These are phyloP conservation scores for Metalampra italica DNA, from an alignment of 2,888 invertebrate genomes.

Conservation along the genomic window DNA sequence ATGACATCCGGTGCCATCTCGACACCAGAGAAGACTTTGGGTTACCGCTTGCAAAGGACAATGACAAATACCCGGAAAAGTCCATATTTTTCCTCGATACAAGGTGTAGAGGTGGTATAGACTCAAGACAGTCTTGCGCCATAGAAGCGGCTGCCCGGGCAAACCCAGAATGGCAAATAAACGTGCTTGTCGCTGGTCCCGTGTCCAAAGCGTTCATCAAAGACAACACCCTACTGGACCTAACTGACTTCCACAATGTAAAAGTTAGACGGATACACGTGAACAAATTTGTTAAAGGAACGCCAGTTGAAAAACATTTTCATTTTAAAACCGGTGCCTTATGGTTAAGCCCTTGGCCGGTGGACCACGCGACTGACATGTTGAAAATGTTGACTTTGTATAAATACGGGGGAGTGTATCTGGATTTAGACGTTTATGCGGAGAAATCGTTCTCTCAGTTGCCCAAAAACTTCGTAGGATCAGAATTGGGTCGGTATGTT, in stretches of 20 bases:
- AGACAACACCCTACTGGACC: neutral
- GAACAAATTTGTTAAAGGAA: conserved; percentile 65
- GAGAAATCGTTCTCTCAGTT: neutral
- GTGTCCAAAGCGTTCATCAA: neutral
- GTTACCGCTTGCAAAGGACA: neutral
- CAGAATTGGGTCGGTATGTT: neutral
- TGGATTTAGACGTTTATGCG: conserved; percentile 3
- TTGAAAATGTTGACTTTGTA: conserved; percentile 81
- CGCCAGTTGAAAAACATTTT: conserved; percentile 72
- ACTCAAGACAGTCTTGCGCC: conserved; percentile 78
- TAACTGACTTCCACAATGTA: neutral
- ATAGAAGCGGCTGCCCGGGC: conserved; percentile 80
- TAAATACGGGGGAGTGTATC: conserved; percentile 79
- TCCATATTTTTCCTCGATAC: conserved; percentile 80
- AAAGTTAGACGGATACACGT: conserved; percentile 33
- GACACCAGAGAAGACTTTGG: too few relatives aligned
- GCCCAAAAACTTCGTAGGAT: neutral
- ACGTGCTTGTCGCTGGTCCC: conserved; percentile 32
- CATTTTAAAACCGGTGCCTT: conserved; percentile 60
- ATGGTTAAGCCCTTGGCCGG: conserved; percentile 70
- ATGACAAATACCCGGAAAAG: conserved; percentile 27
- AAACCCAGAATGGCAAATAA: conserved; percentile 74
- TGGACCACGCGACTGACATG: conserved; percentile 80
- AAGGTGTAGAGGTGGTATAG: conserved; percentile 68
- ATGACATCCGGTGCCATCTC: too few relatives aligned